Evolutionary conservation across 1,140 invertebrate species (phyloP).

Genomic region (Drosophila nigrodunni): DNA sequence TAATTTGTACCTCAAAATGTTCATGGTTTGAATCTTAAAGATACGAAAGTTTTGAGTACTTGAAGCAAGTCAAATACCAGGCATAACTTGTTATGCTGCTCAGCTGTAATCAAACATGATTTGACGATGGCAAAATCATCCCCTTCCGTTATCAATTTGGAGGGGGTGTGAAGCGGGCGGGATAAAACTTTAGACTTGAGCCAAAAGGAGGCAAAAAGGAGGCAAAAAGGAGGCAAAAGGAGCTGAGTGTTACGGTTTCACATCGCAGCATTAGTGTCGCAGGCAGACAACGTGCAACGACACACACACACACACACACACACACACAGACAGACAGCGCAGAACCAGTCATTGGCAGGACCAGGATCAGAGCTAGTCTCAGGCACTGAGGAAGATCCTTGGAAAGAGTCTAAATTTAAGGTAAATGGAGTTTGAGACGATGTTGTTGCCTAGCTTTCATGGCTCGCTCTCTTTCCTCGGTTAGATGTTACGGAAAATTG

Average conservation of each 20-base stretch:
- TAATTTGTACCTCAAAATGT: conserved; percentile 66
- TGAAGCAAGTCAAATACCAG: conserved; percentile 20
- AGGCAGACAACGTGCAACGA: conserved; percentile 77
- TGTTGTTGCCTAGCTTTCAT: conserved; percentile 68
- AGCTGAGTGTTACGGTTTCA: conserved; percentile 56
- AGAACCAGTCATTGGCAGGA: conserved; percentile 3
- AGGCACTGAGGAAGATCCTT: conserved; percentile 11
- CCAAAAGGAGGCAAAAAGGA: background rate
- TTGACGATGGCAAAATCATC: conserved; percentile 20
- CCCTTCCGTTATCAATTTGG: conserved; percentile 2
- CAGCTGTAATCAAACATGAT: conserved; percentile 83
- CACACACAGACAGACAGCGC: conserved; percentile 16
- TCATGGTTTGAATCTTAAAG: conserved; percentile 57
- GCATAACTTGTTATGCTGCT: conserved; percentile 75
- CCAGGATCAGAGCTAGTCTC: conserved; percentile 6
- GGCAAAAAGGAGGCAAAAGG: background rate
- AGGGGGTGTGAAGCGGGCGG: background rate
- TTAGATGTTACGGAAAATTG: conserved; percentile 83
- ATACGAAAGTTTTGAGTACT: conserved; percentile 14
- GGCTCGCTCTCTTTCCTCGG: conserved; percentile 51
- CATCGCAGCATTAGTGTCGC: conserved; percentile 78
- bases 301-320: conserved; percentile 38
- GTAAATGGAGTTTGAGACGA: conserved; percentile 51
- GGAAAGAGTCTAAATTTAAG: conserved; percentile 20
- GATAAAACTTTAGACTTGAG: conserved; percentile 32